phyloP scores from a whole-genome alignment of 2,113 vertebrate species.

The Rhipidura dahli region DNA sequence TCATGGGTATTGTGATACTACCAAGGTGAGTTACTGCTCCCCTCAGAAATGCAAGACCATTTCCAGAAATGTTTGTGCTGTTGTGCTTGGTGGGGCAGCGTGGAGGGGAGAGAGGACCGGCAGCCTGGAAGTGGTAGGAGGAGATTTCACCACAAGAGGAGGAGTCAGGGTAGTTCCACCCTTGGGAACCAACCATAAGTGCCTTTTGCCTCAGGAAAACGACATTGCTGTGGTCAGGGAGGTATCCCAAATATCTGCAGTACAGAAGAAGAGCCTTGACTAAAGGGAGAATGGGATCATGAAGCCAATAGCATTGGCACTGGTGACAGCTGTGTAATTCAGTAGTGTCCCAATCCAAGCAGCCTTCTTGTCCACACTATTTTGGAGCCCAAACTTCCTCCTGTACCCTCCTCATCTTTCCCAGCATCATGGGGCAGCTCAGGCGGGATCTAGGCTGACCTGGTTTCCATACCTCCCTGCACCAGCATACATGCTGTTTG shows the following conservation, averaged over 20 bases:
- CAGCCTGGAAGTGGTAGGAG: neutral
- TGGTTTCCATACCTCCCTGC: neutral
- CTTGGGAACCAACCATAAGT: neutral
- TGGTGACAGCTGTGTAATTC: neutral
- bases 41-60: neutral
- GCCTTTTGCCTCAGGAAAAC: neutral
- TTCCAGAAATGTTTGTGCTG: neutral
- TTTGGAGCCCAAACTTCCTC: neutral
- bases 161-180: neutral
- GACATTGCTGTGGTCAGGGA: neutral
- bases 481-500: neutral
- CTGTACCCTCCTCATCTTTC: neutral
- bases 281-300: neutral
- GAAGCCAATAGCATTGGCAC: neutral
- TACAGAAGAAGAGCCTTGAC: neutral
- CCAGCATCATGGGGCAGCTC: neutral
- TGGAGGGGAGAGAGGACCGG: neutral
- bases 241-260: neutral
- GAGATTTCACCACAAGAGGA: neutral
- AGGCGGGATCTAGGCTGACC: neutral
- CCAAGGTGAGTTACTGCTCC: neutral
- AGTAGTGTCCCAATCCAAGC: neutral
- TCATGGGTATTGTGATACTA: neutral
- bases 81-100: neutral
- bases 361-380: neutral